These are phyloP conservation scores for Eulemur rufifrons DNA, from an alignment of 2,113 vertebrate genomes.

Conservation along the genomic window DNA sequence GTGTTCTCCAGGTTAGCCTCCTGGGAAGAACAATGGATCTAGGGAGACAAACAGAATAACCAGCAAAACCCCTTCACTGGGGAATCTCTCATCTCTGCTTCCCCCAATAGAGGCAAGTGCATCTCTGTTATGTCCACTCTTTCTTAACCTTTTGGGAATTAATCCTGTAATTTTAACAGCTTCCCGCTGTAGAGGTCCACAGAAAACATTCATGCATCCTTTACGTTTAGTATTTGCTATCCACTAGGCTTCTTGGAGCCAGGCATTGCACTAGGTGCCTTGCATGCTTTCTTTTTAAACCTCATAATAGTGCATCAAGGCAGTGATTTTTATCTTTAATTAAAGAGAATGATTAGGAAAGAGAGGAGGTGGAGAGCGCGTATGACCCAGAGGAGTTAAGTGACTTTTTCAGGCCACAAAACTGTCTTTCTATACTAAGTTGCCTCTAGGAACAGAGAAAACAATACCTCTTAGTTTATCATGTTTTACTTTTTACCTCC, in stretches of 20 bases:
- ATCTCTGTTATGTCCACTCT: not conserved
- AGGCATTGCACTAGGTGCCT: not conserved
- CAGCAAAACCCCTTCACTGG: too few species aligned
- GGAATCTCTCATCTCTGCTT: not conserved
- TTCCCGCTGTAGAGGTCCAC: not conserved
- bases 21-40: not conserved
- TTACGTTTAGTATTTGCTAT: not conserved
- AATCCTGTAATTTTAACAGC: not conserved
- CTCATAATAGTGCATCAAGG: not conserved
- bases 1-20: not conserved
- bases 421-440: not conserved
- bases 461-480: not conserved
- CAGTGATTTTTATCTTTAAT: not conserved
- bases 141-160: not conserved
- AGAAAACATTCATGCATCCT: not conserved
- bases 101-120: not conserved
- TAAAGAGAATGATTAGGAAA: not conserved
- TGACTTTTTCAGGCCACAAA: not conserved
- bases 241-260: not conserved
- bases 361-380: not conserved
- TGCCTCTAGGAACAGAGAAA: not conserved
- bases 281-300: not conserved
- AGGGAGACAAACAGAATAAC: not conserved
- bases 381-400: not conserved
- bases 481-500: not conserved